Evolutionary conservation across 2,797 vertebrate species (phyloP), one percentile per base, ranked within the genome.

Genomic region (Poecile montanus): DNA sequence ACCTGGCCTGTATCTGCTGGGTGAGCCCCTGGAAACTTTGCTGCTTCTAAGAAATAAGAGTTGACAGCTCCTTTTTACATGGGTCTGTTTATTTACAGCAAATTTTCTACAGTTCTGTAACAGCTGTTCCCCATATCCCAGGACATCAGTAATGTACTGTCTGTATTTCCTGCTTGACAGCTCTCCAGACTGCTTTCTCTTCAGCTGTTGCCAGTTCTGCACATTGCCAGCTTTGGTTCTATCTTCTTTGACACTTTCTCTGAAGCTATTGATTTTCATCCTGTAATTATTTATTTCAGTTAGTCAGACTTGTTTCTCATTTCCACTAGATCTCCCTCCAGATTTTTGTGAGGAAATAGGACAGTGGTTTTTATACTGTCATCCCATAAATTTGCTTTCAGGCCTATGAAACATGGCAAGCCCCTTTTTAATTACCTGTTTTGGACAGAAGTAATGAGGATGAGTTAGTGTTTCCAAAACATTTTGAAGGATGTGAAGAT

Each of bases 401-500:
- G 75, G 40, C 44, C 78, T 92, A 80, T 85, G 92, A 90, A 91
- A 76, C 40, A 89, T 90, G 75, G 85, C 95, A 96, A 82, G 78
- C 66, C 94, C 62, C 87, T 87, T 87, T 91, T 95, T 94, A 96
- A 72, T 93, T 71, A 95, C 90, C 96, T 97, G 53, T 57, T 94
- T 88, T 93, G 88, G 76, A 94, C 76, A 91, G 76, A 86, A 95
- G 48, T 86, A 80, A 87, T 80, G 84, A 97, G 92, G 80, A 85
- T 94, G 72, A 94, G 16, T 75, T 95, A 34, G 16, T 66, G 91
- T 97, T 97, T 94, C 75, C 86, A 95, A 95, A 97, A 91, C 53
- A 68, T 89, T 66, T 72, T 66, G 60, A 78, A 84, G 48, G 78
- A 83, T 34, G 16, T 70, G 56, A 57, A 92, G 38, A 13, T 40